Percentiles rank a stretch among this genome's conserved stretches.
phyloP scores from a whole-genome alignment of 1,140 invertebrate species.

The Anastatus disparis region DNA sequence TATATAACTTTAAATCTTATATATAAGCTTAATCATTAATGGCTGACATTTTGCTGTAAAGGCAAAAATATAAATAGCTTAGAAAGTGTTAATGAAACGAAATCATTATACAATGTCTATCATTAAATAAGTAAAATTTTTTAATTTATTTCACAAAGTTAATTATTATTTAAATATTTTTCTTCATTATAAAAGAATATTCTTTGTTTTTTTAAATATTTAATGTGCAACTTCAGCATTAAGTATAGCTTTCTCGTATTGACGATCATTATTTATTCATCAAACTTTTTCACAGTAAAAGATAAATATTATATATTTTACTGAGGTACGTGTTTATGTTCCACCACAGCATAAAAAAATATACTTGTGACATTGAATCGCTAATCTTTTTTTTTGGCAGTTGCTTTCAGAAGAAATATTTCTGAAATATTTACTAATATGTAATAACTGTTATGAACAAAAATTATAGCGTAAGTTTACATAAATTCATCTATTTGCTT shows the following conservation, averaged over 20 bases:
- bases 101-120: background rate
- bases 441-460: constrained; percentile 1
- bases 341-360: constrained; percentile 15
- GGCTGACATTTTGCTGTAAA: background rate
- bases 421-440: constrained; percentile 10
- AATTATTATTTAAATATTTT: background rate
- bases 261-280: background rate
- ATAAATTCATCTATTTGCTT: background rate
- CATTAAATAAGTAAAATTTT: background rate
- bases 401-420: constrained; percentile 23
- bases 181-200: background rate
- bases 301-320: background rate
- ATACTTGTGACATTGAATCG: constrained; percentile 14
- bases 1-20: background rate
- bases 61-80: constrained; percentile 8
- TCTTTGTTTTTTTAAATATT: background rate
- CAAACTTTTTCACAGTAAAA: constrained; percentile 11
- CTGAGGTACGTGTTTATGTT: constrained; percentile 14
- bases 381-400: constrained; percentile 20
- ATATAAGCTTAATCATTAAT: background rate
- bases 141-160: background rate
- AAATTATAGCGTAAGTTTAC: constrained; percentile 1
- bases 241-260: background rate
- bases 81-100: background rate
- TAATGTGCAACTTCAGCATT: background rate